Conservation (phyloP, 1,140 invertebrate genomes). For the Zaprionus africanus region DNA sequence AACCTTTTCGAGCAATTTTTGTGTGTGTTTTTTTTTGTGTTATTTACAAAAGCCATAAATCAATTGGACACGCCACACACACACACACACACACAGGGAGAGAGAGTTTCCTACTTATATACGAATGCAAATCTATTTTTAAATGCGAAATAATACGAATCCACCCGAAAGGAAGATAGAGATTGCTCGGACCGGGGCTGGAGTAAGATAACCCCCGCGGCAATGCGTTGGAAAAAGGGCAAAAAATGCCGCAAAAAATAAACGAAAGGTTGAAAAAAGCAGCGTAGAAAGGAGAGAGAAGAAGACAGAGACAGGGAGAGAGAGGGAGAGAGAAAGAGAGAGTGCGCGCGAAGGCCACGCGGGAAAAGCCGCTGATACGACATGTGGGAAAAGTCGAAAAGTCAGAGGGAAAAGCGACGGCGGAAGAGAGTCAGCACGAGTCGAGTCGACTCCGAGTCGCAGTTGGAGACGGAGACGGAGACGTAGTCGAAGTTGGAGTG, state of each 20-base stretch:
- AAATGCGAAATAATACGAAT: slow-evolving; percentile 82
- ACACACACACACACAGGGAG: slow-evolving; percentile 33
- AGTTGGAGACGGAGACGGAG: background rate
- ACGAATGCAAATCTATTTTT: slow-evolving; percentile 83
- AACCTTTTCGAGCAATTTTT: slow-evolving; percentile 66
- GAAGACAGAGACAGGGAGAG: background rate
- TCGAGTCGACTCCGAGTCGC: background rate
- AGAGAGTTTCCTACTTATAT: slow-evolving; percentile 5
- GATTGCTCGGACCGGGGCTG: slow-evolving; percentile 8
- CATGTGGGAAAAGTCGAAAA: slow-evolving; percentile 80
- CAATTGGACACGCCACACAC: slow-evolving; percentile 79
- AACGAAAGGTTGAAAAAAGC: slow-evolving; percentile 14
- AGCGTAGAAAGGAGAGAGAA: background rate
- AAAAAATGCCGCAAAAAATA: slow-evolving; percentile 45
- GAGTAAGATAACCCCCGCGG: slow-evolving; percentile 61
- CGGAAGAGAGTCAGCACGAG: slow-evolving; percentile 11
- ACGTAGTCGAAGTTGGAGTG: background rate
- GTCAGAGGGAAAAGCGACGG: slow-evolving; percentile 38
- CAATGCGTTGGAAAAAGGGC: slow-evolving; percentile 62
- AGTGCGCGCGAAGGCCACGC: slow-evolving; percentile 58
- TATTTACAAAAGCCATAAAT: slow-evolving; percentile 84
- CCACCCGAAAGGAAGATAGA: slow-evolving; percentile 49
- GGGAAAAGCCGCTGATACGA: slow-evolving; percentile 76
- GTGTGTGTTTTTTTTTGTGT: slow-evolving; percentile 43
- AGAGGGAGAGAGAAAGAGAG: slow-evolving; percentile 1